phyloP scores from a whole-genome alignment of 2,888 invertebrate genomes.

The Argyra leucocephala region DNA sequence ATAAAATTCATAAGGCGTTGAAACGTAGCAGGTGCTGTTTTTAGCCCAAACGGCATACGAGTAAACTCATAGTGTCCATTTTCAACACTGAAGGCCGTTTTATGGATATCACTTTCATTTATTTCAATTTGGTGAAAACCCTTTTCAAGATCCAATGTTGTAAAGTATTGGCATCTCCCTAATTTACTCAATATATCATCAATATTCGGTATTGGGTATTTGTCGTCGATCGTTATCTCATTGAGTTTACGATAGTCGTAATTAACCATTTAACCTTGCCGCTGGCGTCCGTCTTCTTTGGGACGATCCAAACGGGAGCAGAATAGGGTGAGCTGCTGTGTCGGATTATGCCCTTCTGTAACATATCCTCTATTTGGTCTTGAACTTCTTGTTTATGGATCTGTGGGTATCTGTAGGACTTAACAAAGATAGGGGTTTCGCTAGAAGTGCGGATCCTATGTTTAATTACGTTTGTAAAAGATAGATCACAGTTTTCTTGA shows the following conservation, averaged over 20 bases:
- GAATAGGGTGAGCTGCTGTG: conserved; percentile 16
- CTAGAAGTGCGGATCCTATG: conserved; percentile 3
- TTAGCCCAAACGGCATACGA: conserved; percentile 37
- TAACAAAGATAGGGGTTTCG: not conserved
- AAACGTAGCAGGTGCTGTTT: conserved; percentile 38
- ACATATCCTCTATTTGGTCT: conserved; percentile 14
- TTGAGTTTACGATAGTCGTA: conserved; percentile 15
- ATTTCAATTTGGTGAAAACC: conserved; percentile 18
- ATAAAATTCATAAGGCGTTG: conserved; percentile 38
- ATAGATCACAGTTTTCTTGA: not conserved
- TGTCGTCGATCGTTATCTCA: conserved; percentile 12
- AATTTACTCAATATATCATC: conserved; percentile 14
- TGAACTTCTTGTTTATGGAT: too few relatives aligned
- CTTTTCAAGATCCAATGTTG: conserved; percentile 11
- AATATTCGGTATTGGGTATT: conserved; percentile 14
- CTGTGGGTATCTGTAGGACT: conserved; percentile 7
- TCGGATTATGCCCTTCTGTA: conserved; percentile 15
- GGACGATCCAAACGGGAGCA: conserved; percentile 9
- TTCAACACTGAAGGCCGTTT: conserved; percentile 21
- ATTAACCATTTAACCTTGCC: conserved; percentile 11
- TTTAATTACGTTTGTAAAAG: conserved; percentile 2
- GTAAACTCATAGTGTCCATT: conserved; percentile 21
- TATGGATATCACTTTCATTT: too few relatives aligned
- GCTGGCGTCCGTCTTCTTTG: conserved; percentile 11
- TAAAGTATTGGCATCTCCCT: conserved; percentile 12